These are phyloP conservation scores for Hoplodrina ambigua DNA, from an alignment of 2,888 invertebrate genomes.

Conservation along the genomic window DNA sequence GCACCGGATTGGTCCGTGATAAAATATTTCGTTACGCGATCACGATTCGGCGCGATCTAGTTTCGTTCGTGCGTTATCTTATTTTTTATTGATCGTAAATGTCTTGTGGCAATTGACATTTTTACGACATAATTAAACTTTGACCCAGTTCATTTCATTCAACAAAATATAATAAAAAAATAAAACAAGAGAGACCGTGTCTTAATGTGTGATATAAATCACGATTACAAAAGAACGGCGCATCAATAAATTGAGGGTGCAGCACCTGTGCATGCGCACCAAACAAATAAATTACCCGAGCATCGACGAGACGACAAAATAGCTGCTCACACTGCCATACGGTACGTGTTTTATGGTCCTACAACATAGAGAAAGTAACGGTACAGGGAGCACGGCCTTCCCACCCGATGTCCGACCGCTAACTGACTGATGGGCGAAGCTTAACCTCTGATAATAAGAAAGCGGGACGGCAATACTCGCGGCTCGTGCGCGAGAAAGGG, in stretches of 20 bases:
- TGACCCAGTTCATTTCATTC: slow-evolving; percentile 73
- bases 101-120: slow-evolving; percentile 70
- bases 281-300: slow-evolving; percentile 78
- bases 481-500: slow-evolving; percentile 71
- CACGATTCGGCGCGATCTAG: slow-evolving; percentile 81
- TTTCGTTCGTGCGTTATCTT: slow-evolving; percentile 70
- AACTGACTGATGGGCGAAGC: slow-evolving; percentile 89
- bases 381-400: slow-evolving; percentile 83
- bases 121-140: slow-evolving; percentile 73
- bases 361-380: slow-evolving; percentile 85
- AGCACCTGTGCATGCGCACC: slow-evolving; percentile 75
- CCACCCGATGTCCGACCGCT: slow-evolving; percentile 84
- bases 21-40: slow-evolving; percentile 76
- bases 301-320: slow-evolving; percentile 78
- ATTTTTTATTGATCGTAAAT: slow-evolving; percentile 71
- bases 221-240: slow-evolving; percentile 63
- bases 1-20: slow-evolving; percentile 85
- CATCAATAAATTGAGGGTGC: slow-evolving; percentile 65
- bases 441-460: slow-evolving; percentile 90
- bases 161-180: slow-evolving; percentile 41
- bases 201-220: slow-evolving; percentile 62
- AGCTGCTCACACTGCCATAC: slow-evolving; percentile 78
- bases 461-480: slow-evolving; percentile 77
- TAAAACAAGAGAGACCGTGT: slow-evolving; percentile 42
- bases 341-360: slow-evolving; percentile 82